Percentiles rank a stretch among this genome's conserved stretches.
phyloP scores from a whole-genome alignment of 2,797 vertebrate genomes.

The Tapirus indicus region DNA sequence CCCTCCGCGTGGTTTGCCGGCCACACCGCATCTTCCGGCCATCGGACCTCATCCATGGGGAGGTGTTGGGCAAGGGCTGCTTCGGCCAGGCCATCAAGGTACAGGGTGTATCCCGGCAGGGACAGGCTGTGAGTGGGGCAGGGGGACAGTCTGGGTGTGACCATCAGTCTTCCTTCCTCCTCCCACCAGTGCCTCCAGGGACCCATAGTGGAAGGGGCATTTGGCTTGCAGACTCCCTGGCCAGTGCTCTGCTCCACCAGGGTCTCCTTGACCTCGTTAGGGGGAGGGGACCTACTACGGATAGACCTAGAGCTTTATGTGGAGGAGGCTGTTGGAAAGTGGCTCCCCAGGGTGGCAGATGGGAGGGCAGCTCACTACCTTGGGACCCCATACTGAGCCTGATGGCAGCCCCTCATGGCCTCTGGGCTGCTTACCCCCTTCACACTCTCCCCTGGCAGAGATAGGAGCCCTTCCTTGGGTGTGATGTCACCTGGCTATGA shows the following conservation, averaged over 20 bases:
- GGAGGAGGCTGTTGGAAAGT: background rate
- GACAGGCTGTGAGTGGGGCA: background rate
- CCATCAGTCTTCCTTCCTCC: background rate
- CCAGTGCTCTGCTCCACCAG: background rate
- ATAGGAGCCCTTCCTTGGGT: background rate
- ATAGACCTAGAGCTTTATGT: background rate
- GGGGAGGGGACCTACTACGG: background rate
- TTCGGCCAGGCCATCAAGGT: slow-evolving; percentile 99
- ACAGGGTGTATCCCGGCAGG: background rate
- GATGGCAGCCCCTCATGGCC: background rate
- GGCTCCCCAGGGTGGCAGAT: fast-evolving
- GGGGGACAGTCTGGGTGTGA: no score
- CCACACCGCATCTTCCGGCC: slow-evolving; percentile 97
- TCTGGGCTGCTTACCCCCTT: background rate
- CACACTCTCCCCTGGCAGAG: background rate
- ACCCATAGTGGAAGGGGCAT: background rate
- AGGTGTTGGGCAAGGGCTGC: slow-evolving; percentile 97
- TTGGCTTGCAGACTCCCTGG: background rate
- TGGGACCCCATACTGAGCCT: background rate
- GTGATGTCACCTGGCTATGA: background rate
- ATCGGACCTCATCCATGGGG: slow-evolving; percentile 97
- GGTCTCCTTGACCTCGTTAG: background rate
- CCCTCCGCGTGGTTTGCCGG: slow-evolving; percentile 93
- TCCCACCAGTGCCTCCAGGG: background rate
- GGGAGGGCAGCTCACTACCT: background rate